These are phyloP conservation scores for Macrobrachium nipponense DNA, from an alignment of 1,140 invertebrate genomes.

Conservation along the genomic window DNA sequence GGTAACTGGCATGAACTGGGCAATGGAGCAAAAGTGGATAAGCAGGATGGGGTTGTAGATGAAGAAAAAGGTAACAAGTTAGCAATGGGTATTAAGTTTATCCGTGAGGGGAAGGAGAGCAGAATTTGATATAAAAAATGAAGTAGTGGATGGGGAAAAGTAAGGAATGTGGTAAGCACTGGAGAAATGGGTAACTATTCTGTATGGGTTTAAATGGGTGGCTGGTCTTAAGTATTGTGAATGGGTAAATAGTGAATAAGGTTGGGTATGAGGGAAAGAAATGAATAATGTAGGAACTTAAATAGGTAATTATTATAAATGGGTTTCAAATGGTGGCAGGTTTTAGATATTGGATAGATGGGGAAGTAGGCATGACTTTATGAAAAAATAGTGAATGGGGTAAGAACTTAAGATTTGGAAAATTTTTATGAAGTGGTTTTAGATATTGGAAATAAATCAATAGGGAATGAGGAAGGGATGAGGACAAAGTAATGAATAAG, in stretches of 20 bases:
- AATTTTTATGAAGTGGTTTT: not conserved
- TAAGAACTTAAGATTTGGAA: not conserved
- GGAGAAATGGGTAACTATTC: too few species aligned
- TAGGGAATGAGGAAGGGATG: constrained; percentile 2
- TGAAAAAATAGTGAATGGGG: not conserved
- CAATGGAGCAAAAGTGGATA: too few species aligned
- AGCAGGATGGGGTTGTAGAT: too few species aligned
- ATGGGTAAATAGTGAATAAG: not conserved
- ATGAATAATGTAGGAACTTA: not conserved
- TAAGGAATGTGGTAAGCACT: not conserved
- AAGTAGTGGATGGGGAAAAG: not conserved
- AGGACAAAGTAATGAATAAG: not conserved
- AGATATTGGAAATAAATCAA: not conserved
- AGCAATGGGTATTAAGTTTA: too few species aligned
- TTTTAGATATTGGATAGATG: too few species aligned
- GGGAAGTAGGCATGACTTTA: too few species aligned
- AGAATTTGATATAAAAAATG: not conserved
- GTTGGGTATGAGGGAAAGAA: not conserved
- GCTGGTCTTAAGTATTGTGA: too few species aligned
- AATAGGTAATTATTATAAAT: not conserved
- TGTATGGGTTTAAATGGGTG: too few species aligned
- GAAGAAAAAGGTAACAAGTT: too few species aligned
- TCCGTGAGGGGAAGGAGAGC: not conserved
- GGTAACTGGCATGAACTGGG: too few species aligned
- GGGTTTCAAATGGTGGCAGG: too few species aligned